Conservation (phyloP, 2,113 vertebrate species). For the Nibea coibor region DNA sequence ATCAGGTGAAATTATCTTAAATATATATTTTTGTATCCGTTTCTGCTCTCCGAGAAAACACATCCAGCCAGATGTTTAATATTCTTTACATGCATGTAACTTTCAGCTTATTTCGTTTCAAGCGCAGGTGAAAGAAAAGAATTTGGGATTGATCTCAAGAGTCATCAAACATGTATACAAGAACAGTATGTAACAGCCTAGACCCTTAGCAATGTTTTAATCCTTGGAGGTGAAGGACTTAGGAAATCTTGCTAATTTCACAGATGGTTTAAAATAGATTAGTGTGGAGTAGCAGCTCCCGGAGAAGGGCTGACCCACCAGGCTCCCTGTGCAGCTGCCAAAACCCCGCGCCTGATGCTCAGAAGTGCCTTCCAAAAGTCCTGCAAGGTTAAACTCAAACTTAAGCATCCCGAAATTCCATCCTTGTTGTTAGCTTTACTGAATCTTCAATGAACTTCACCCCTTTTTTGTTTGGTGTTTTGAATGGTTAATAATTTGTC, state of each 20-base stretch:
- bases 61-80: conserved; percentile 27
- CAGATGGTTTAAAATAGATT: conserved; percentile 92
- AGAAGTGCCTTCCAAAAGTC: conserved; percentile 89
- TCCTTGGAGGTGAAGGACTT: conserved; percentile 90
- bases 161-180: conserved; percentile 71
- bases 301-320: conserved; percentile 86
- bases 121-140: conserved; percentile 42
- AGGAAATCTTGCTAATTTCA: conserved; percentile 90
- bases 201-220: conserved; percentile 85
- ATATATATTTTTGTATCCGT: not conserved
- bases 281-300: conserved; percentile 86
- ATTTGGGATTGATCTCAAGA: conserved; percentile 57
- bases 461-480: conserved; percentile 26
- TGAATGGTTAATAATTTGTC: not conserved
- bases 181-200: conserved; percentile 74
- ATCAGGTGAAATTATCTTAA: conserved; percentile 1
- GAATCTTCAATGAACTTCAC: conserved; percentile 42
- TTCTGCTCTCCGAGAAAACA: not conserved
- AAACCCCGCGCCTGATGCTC: conserved; percentile 82
- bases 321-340: conserved; percentile 87
- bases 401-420: conserved; percentile 78
- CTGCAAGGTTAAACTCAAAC: conserved; percentile 90
- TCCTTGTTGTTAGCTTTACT: conserved; percentile 58
- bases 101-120: conserved; percentile 15
- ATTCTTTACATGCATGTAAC: not conserved